Conservation (phyloP, 2,888 invertebrate genomes). For the Norana najaformis region DNA sequence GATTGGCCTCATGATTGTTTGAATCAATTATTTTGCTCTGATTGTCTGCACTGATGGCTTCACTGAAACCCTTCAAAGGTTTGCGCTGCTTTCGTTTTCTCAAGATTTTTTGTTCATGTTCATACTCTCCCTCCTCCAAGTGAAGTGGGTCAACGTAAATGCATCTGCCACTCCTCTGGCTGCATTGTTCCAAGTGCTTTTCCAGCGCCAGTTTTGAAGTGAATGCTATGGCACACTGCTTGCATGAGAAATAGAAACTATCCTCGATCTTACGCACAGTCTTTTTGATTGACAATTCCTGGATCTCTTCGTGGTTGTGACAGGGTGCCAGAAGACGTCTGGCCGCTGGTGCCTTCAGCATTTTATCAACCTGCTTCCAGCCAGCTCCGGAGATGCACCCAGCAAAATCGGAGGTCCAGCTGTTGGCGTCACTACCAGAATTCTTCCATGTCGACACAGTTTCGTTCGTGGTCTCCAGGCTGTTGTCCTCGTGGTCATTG, state of each 20-base stretch:
- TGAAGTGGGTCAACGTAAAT: not conserved
- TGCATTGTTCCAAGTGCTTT: constrained; percentile 1
- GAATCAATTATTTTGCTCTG: not conserved
- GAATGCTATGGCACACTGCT: constrained; percentile 1
- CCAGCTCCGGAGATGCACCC: not conserved
- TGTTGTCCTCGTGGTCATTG: constrained; percentile 16
- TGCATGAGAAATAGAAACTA: not conserved
- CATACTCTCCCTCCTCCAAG: not conserved
- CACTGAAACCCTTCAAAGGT: not conserved
- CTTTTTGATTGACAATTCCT: constrained; percentile 18
- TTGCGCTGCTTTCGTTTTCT: constrained; percentile 22
- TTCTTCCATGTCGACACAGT: constrained; percentile 14
- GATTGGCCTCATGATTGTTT: not conserved
- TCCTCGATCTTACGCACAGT: constrained; percentile 21
- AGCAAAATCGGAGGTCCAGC: not conserved
- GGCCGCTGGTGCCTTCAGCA: not conserved
- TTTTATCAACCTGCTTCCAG: constrained; percentile 20
- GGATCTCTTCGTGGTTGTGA: constrained; percentile 23
- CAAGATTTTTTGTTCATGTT: not conserved
- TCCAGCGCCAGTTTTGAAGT: not conserved
- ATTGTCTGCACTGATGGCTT: not conserved
- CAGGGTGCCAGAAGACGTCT: not conserved
- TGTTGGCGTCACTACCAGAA: constrained; percentile 19
- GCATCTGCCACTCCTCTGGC: not conserved
- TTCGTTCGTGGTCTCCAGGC: constrained; percentile 1